These are phyloP conservation scores for Heliconius charithonia DNA, from an alignment of 2,888 invertebrate species.

Conservation along the genomic window DNA sequence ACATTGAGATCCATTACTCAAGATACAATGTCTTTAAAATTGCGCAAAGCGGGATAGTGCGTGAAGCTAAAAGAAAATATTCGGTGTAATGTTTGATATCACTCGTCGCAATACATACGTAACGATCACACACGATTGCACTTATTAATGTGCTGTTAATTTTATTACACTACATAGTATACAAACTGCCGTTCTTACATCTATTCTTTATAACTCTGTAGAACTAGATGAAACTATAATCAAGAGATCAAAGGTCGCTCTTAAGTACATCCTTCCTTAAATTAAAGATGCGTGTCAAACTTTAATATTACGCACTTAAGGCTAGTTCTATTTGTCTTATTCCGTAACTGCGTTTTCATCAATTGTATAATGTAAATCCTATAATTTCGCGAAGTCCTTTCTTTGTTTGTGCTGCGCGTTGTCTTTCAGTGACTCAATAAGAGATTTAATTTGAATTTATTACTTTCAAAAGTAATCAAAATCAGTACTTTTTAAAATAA, in stretches of 20 bases:
- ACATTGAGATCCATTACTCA: too few relatives aligned
- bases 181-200: not conserved
- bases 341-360: not conserved
- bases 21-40: too few relatives aligned
- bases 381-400: not conserved
- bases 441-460: too few relatives aligned
- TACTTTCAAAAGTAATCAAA: too few relatives aligned
- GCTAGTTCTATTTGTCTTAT: not conserved
- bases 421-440: too few relatives aligned
- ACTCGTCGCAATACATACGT: not conserved
- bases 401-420: too few relatives aligned
- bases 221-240: constrained; percentile 1
- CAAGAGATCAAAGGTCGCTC: constrained; percentile 8
- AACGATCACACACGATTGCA: not conserved
- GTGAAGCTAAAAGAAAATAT: not conserved
- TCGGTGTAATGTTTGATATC: too few relatives aligned
- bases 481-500: too few relatives aligned
- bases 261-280: not conserved
- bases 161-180: not conserved
- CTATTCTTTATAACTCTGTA: too few relatives aligned
- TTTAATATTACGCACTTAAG: not conserved
- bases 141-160: not conserved
- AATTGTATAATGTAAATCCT: not conserved
- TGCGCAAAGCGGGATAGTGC: too few relatives aligned
- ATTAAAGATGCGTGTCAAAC: constrained; percentile 1